Base-by-base conservation (phyloP, 1,140 invertebrate species). In the Trypoxylus dichotomus region DNA sequence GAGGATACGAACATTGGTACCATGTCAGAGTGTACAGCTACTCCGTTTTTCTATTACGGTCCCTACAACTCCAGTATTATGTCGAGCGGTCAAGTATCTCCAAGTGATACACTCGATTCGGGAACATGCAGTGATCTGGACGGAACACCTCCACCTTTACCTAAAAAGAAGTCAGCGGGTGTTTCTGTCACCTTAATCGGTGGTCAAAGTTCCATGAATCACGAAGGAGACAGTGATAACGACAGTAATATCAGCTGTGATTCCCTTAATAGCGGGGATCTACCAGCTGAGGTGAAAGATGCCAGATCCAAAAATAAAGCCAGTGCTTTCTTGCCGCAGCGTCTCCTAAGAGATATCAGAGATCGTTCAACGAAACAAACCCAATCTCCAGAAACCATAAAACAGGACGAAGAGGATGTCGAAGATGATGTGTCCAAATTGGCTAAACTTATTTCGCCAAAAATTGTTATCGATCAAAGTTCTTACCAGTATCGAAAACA, bases 51-150 rank as follows among this genome's bases (percentile, higher is more conserved):
- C 82, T 91, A 89, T 75, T 90, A 89, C 83, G 86, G 86, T 41
- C 81, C 87, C 8, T 89, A 87, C 73, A 87, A 89, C 71, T 89
- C 89, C 1, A 87, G 87, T 83, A 86, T 92, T 19, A 92, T 93
- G 88, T 91, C 91, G 5, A 93, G 92, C 83, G 93, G 93, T 0
- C 93, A 95, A 82, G 93, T 92, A 77, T 94, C 93, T 41, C 93
- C 93, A 0, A 91, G 90, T 81, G 93, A 94, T 78, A 94, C 93
- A 0, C 81, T 94, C 77, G 94, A 95, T 86, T 95, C 93, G 75
- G 94, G 94, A 19, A 94, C 93, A 8, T 94, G 94, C 86, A 94
- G 93, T 83, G 94, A 95, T 83, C 85, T 94, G 75, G 94, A 95
- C 82, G 90, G 91, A 1, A 93, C 92, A 10, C 91, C 92, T 54